Evolutionary conservation across 1,140 invertebrate genomes (phyloP), one percentile per base, ranked within the genome.

Genomic region (Kradibia gibbosae): DNA sequence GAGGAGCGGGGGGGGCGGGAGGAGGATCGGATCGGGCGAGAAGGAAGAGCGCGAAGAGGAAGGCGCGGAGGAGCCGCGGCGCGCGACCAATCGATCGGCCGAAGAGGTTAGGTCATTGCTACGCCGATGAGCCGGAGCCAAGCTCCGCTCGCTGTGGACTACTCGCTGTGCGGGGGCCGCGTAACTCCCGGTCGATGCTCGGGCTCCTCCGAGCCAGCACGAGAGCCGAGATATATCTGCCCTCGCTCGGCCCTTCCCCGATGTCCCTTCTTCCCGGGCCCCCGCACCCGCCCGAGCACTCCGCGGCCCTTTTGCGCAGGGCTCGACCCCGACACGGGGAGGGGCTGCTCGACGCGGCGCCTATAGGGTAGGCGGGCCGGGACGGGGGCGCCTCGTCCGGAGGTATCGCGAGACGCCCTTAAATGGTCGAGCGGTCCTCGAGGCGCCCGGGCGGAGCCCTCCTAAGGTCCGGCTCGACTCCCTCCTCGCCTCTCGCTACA

Each of bases 21-120:
- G 8, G 1, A 22, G 34, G 8, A 39, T 36, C 4, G 22, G 34
- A 1, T 17, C 1, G 22, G 36, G 65, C 55, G 55, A 70, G 34
- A 39, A 39, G 8, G 22, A 48, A 65, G n/a, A 65, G 25, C 11
- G 7, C 25, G 31, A 45, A 72, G n/a, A 48, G 13, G 7, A 72
- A 48, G 28, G 48, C 48, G 4, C 10, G 42, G 67, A n/a, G n/a
- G n/a, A n/a, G n/a, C n/a, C n/a, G 1, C 31, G 25, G 36, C 22
- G 50, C 25, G 22, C 36, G 22, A 42, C 22, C 22, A 31, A 62
- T 50, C 36, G 48, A 22, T 31, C 13, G 65, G 25, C 39, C n/a
- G n/a, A n/a, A 78, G 78, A 80, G 78, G 78, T 80, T 80, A 80
- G 53, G 78, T 74, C 78, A 80, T 80, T 36, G 65, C 36, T 39